phyloP scores from a whole-genome alignment of 92 coral and sea anemone genomes.

The Palythoa caribaeorum region DNA sequence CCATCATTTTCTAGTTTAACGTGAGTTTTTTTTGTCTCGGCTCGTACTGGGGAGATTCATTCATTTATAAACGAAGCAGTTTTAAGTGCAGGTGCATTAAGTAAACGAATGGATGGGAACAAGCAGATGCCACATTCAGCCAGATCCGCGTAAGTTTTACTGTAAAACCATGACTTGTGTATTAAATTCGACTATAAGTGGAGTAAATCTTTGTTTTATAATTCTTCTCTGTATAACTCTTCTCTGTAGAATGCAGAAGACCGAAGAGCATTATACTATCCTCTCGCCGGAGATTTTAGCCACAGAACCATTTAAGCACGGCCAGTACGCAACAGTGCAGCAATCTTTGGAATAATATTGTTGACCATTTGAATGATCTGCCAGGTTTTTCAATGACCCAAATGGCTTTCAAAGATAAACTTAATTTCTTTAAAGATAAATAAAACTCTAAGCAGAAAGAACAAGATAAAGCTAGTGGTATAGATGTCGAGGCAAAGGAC shows the following conservation, averaged over 20 bases:
- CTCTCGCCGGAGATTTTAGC: conserved; percentile 48
- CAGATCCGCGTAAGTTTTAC: conserved; percentile 47
- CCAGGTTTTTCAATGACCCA: conserved; percentile 44
- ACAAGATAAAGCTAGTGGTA: conserved; percentile 50
- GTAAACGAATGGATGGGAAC: conserved; percentile 20
- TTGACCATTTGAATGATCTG: conserved; percentile 48
- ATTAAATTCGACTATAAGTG: conserved; percentile 24
- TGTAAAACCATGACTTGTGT: conserved; percentile 28
- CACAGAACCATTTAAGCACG: conserved; percentile 47
- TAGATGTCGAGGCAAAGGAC: conserved; percentile 50
- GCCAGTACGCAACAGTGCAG: conserved; percentile 41
- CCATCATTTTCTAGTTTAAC: conserved; percentile 13
- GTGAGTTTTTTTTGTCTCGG: background rate
- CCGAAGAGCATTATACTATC: conserved; percentile 42
- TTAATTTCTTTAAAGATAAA: conserved; percentile 47
- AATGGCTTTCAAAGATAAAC: conserved; percentile 49
- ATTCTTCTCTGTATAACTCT: background rate
- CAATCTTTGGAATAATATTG: conserved; percentile 40
- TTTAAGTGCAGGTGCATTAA: conserved; percentile 40
- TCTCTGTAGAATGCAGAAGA: conserved; percentile 57
- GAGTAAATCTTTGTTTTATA: conserved; percentile 12
- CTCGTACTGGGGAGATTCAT: conserved; percentile 1
- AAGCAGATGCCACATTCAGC: conserved; percentile 49
- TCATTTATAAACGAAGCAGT: conserved; percentile 6
- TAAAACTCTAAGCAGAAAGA: background rate